Evolutionary conservation across 2,797 vertebrate genomes (phyloP), one percentile per base, ranked within the genome.

Genomic region (Chelon labrosus): DNA sequence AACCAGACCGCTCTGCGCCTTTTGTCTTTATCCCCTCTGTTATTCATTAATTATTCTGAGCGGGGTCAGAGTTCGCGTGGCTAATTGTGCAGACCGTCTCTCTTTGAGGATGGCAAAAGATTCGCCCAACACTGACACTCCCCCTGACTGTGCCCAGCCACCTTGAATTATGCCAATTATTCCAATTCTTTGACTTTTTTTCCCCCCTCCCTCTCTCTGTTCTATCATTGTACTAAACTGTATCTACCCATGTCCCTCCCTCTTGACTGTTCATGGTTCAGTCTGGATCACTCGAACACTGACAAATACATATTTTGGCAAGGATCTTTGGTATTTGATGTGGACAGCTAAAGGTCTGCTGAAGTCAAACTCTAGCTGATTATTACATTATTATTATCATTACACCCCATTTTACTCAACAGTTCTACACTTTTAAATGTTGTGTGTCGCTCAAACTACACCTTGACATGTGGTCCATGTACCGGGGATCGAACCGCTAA

Each of bases 11-110:
- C 96, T 96, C 96, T 92, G 94, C 93, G 95, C 96, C 96, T 98
- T 94, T 98, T 97, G 97, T 98, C 97, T 97, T 98, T 97, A 98
- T 98, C 96, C 97, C 96, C 93, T 97, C 95, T 97, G 96, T 97
- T 98, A 97, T 96, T 98, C 96, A 98, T 98, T 98, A 98, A 97
- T 98, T 98, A 98, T 98, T 98, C 95, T 95, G 93, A 91, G 95
- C 95, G 91, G 96, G 98, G 97, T 98, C 96, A 97, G 94, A 96
- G 97, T 97, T 98, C 94, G 94, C 92, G 95, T 94, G 96, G 96
- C 96, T 98, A 98, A 98, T 98, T 98, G 97, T 95, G 94, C 94
- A 96, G 95, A 95, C 95, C 93, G 92, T 96, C 95, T 95, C 94
- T 95, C 96, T 96, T 93, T 91, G 90, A 92, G 91, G 91, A 94